phyloP scores from a whole-genome alignment of 2,113 vertebrate species.

The Marmota flaviventris region DNA sequence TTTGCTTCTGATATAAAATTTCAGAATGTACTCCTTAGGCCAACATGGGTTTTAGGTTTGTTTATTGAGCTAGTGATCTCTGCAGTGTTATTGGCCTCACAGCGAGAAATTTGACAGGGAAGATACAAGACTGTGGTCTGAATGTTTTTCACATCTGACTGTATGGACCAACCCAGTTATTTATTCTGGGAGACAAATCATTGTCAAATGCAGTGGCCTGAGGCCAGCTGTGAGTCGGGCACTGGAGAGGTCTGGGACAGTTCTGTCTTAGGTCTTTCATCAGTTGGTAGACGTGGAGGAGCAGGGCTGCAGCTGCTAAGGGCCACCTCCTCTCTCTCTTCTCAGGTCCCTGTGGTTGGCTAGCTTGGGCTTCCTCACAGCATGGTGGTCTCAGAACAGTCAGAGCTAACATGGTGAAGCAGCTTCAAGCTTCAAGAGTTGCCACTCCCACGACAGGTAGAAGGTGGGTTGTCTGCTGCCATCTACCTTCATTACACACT shows the following conservation, averaged over 20 bases:
- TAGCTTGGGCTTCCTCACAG: neutral
- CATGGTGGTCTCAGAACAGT: neutral
- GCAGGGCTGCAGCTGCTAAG: rapidly evolving
- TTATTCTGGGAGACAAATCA: neutral
- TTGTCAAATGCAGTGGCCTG: neutral
- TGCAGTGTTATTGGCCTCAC: neutral
- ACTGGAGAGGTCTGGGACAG: neutral
- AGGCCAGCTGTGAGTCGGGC: slow-evolving; percentile 13
- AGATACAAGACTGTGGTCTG: neutral
- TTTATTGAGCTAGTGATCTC: neutral
- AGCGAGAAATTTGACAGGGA: neutral
- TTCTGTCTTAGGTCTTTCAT: neutral
- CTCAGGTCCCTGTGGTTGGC: neutral
- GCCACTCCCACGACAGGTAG: neutral
- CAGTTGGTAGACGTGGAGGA: neutral
- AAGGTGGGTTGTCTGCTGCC: neutral
- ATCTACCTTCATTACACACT: neutral
- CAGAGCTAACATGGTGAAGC: neutral
- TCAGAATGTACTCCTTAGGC: neutral
- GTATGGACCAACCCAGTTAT: neutral
- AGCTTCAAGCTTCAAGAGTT: neutral
- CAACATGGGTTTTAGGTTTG: neutral
- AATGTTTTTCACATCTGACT: neutral
- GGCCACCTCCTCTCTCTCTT: neutral
- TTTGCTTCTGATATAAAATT: neutral